Conservation (phyloP, 2,888 invertebrate genomes). For the Encarsia formosa region DNA sequence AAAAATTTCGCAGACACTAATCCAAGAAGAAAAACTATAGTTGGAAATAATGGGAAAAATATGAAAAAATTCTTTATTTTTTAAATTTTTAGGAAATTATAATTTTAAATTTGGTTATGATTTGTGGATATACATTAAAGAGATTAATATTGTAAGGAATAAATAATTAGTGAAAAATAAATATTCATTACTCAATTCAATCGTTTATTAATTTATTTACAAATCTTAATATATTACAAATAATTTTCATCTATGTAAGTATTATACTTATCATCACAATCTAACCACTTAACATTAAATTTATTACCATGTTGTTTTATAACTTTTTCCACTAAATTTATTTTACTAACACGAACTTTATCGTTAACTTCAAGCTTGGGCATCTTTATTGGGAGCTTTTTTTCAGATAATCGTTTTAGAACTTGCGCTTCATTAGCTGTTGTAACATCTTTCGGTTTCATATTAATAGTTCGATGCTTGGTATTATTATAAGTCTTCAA, state of each 20-base stretch:
- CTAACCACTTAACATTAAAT: slow-evolving; percentile 23
- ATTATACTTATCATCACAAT: slow-evolving; percentile 18
- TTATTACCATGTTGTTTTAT: slow-evolving; percentile 5
- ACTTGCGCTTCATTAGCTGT: slow-evolving; percentile 9
- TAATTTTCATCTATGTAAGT: slow-evolving; percentile 19
- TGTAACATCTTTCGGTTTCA: slow-evolving; percentile 23
- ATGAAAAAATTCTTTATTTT: too few species aligned
- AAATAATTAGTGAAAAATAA: too few species aligned
- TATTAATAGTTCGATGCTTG: slow-evolving; percentile 1
- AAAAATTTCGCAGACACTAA: too few species aligned
- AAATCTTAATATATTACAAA: not conserved
- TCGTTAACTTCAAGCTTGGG: slow-evolving; percentile 22
- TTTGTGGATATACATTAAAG: too few species aligned
- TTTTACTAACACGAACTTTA: slow-evolving; percentile 33
- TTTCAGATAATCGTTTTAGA: not conserved
- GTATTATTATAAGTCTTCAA: not conserved
- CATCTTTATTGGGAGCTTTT: not conserved
- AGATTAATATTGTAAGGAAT: too few species aligned
- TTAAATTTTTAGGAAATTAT: too few species aligned
- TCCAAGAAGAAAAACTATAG: too few species aligned
- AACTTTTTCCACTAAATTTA: slow-evolving; percentile 25
- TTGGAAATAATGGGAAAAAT: too few species aligned
- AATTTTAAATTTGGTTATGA: too few species aligned
- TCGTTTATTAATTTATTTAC: not conserved
- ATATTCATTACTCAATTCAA: too few species aligned